Evolutionary conservation across 1,140 invertebrate genomes (phyloP).

Genomic region (Grapholita molesta): DNA sequence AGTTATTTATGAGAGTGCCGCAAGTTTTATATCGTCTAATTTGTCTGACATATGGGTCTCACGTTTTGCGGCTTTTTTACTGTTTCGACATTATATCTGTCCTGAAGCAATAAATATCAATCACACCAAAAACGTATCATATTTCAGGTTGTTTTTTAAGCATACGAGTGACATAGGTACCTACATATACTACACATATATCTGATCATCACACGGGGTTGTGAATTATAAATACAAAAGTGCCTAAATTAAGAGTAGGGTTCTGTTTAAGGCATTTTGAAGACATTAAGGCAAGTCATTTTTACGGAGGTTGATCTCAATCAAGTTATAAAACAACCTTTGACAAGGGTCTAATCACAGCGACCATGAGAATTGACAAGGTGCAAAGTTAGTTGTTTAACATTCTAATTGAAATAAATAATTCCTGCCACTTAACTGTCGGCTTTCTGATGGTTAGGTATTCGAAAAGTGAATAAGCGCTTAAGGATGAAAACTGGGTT

Average conservation of each 20-base stretch:
- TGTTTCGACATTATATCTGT: too few species aligned
- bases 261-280: too few species aligned
- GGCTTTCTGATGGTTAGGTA: neutral
- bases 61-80: neutral
- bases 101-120: too few species aligned
- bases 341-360: slow-evolving; percentile 1
- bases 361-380: neutral
- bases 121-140: too few species aligned
- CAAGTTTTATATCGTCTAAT: neutral
- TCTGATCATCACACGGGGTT: too few species aligned
- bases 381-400: slow-evolving; percentile 1
- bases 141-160: too few species aligned
- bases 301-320: too few species aligned
- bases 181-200: too few species aligned
- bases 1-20: neutral
- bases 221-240: too few species aligned
- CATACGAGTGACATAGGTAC: too few species aligned
- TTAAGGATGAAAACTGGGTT: neutral
- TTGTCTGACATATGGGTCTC: neutral
- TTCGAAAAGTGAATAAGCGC: neutral
- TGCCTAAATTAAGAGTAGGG: too few species aligned
- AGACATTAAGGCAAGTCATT: too few species aligned
- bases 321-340: slow-evolving; percentile 5
- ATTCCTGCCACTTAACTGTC: slow-evolving; percentile 1
- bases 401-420: slow-evolving; percentile 14